Evolutionary conservation across 2,888 invertebrate genomes (phyloP).

Genomic region (Serripes groenlandicus): DNA sequence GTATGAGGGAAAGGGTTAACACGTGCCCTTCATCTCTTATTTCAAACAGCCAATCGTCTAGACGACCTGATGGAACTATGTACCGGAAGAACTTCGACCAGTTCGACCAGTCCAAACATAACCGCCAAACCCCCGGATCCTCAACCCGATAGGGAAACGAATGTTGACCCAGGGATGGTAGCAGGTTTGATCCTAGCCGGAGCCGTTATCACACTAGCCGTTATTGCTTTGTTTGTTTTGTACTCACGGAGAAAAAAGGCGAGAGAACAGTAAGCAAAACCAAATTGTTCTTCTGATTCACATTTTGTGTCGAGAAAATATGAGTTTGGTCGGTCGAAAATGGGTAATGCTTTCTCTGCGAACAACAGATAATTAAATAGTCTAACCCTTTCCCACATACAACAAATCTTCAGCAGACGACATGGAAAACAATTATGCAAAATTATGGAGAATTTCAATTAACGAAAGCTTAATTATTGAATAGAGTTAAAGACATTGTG

Average conservation of each 20-base stretch:
- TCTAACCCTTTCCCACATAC: no score
- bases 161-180: constrained; percentile 39
- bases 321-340: no score
- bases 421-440: no score
- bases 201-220: constrained; percentile 26
- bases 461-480: no score
- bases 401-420: no score
- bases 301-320: no score
- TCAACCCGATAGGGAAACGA: background rate
- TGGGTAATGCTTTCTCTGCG: background rate
- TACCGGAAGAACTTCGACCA: background rate
- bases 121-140: background rate
- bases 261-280: constrained; percentile 10
- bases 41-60: constrained; percentile 16
- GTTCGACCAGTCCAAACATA: background rate
- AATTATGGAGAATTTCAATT: no score
- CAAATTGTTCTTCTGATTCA: no score
- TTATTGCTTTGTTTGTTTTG: constrained; percentile 30
- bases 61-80: constrained; percentile 15
- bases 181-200: constrained; percentile 42
- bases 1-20: no score
- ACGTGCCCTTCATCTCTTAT: no score
- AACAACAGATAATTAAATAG: no score
- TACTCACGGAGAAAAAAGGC: constrained; percentile 26
- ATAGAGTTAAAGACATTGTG: background rate